Evolutionary conservation across 2,113 vertebrate species (phyloP), one percentile per base, ranked within the genome.

Genomic region (Toxostoma redivivum): DNA sequence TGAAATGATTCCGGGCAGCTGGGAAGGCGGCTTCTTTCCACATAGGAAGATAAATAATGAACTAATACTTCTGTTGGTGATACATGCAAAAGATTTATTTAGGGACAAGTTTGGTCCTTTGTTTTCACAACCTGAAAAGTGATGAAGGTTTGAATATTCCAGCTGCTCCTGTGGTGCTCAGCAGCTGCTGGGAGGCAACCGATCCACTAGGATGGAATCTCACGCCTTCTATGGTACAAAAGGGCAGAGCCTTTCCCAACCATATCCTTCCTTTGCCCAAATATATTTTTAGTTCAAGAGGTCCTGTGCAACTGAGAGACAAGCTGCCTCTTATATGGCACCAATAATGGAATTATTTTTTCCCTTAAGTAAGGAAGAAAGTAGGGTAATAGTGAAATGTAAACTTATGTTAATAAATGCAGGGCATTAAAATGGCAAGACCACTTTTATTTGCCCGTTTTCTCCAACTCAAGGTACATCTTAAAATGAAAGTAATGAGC

Each of bases 1-100:
- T 50, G 42, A 92, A 88, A 69, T 61, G 10, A 12, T 70, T 91
- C 37, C 2, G 6, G 78, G 74, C 94, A 94, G 82, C 85, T 95
- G 60, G 30, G 58, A 93, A 86, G 53, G 48, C 53, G 2, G 37
- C 65, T 74, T 81, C 64, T 74, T 74, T 50, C 64, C 74, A 37
- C 40, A 53, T 0, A 54, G 76, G 23, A 83, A 45, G 56, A 88
- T 37, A 92, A 94, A 92, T 93, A 83, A 81, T 30, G 9, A 60
- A 53, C 48, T 42, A 65, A 85, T 74, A 48, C 8, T 83, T 65
- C 14, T 81, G 3, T 5, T 62, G 51, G 60, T 77, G 58, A 61
- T 65, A 58, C 28, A 56, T 47, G 31, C 31, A 81, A 53, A 74
- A 70, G 25, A 85, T 82, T 72, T 66, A 67, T 88, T 90, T 73